Base-by-base conservation (phyloP, 1,140 invertebrate species). In the Chironomus striatipennis region DNA sequence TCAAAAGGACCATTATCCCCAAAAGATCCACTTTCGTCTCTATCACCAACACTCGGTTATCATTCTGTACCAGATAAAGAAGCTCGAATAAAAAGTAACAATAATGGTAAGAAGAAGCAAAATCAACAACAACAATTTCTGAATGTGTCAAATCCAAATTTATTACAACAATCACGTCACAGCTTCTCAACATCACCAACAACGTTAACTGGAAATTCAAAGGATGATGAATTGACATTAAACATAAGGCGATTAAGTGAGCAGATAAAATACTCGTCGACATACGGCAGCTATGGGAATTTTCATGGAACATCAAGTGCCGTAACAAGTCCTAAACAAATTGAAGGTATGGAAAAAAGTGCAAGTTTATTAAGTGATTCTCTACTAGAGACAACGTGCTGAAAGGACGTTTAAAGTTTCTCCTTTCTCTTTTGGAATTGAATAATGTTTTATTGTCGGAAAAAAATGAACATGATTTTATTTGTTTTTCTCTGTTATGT, bases 301-400 rank as follows among this genome's bases (percentile, higher is more conserved):
- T 18, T 24, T 8, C 7, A 67, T 12, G n/a, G 18, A 43, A 17
- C 73, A 57, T n/a, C 7, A 75, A 43, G 43, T 18, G 18, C n/a
- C 77, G 74, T 70, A 75, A 65, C 74, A 75, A 7, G 75, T 75
- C 43, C 20, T 74, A 67, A 74, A 76, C 43, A 74, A 75, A 74
- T 74, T 76, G 12, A 42, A 75, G 20, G 74, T 17, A 43, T 74
- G n/a, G 21, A 76, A 76, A 47, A 74, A 75, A 76, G 76, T 47
- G 34, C 57, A 18, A 67, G 47, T 72, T 67, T 74, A 42, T 42
- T 74, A 43, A 72, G 75, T 12, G 79, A 81, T 75, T 76, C 78
- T 74, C 74, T 81, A 75, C 73, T 80, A 76, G 80, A 81, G 78
- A 81, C 80, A 75, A 81, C 80, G 75, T 81, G 80, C 77, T 81